Evolutionary conservation across 2,888 invertebrate species (phyloP).

Genomic region (Cryptocheilus praepositus): DNA sequence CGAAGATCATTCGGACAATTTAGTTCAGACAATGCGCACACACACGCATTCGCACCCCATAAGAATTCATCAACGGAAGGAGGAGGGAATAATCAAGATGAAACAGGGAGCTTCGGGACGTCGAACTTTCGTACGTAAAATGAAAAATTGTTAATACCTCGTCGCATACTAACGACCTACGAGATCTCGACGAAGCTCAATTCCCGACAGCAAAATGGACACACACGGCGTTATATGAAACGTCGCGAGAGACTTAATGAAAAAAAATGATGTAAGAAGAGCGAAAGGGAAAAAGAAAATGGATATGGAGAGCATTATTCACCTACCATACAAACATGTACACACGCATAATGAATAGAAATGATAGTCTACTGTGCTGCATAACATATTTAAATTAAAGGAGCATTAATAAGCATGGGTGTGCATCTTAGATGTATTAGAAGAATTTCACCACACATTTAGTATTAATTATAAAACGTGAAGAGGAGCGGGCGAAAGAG

Average conservation of each 20-base stretch:
- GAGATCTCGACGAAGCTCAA: not conserved
- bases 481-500: slow-evolving; percentile 27
- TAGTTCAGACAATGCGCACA: no score
- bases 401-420: slow-evolving; percentile 64
- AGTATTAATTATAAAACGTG: slow-evolving; percentile 52
- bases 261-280: slow-evolving; percentile 5
- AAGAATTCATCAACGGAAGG: slow-evolving; percentile 3
- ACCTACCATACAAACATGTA: slow-evolving; percentile 35
- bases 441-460: slow-evolving; percentile 59
- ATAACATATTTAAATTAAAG: slow-evolving; percentile 62
- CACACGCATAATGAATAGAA: slow-evolving; percentile 53
- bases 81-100: not conserved
- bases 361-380: slow-evolving; percentile 61
- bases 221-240: not conserved
- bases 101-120: not conserved
- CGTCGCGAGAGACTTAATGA: slow-evolving; percentile 10
- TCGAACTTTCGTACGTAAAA: not conserved
- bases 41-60: slow-evolving; percentile 2
- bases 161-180: not conserved
- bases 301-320: slow-evolving; percentile 18
- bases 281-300: not conserved
- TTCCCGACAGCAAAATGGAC: not conserved
- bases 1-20: no score
- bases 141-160: not conserved
- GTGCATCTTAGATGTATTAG: slow-evolving; percentile 65